Conservation (phyloP, 2,113 vertebrate species). For the Ageneiosus marmoratus region DNA sequence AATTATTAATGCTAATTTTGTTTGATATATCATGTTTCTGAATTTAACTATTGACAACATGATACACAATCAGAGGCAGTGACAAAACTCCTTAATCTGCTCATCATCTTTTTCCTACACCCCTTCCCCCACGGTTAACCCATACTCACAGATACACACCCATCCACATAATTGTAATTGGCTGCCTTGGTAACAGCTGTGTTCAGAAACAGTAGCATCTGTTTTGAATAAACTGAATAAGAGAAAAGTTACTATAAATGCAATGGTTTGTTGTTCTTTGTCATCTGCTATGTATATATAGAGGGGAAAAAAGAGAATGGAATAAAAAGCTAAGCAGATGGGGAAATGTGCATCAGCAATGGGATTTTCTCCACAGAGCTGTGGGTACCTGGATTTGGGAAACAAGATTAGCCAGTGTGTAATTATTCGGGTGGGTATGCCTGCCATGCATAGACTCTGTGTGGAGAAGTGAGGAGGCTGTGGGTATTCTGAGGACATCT, state of each 20-base stretch:
- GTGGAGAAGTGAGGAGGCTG: conserved; percentile 40
- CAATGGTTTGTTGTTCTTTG: background rate
- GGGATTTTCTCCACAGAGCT: conserved; percentile 71
- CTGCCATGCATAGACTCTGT: conserved; percentile 35
- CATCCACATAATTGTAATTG: conserved; percentile 26
- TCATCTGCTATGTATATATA: background rate
- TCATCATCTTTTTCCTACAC: conserved; percentile 32
- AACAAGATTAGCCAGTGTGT: conserved; percentile 77
- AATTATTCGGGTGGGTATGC: conserved; percentile 66
- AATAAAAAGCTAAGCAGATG: conserved; percentile 61
- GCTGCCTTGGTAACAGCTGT: conserved; percentile 20
- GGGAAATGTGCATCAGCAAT: conserved; percentile 67
- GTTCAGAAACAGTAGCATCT: conserved; percentile 2
- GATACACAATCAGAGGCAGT: conserved; percentile 16
- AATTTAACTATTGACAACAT: background rate
- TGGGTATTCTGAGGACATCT: conserved; percentile 53
- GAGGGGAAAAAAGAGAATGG: conserved; percentile 3
- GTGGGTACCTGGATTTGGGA: conserved; percentile 72
- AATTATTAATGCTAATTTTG: too few species aligned
- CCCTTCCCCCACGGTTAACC: background rate
- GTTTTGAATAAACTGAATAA: background rate
- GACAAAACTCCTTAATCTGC: conserved; percentile 56
- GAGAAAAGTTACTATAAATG: background rate
- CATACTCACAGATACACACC: conserved; percentile 22
- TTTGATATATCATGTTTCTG: background rate